phyloP scores from a whole-genome alignment of 2,797 vertebrate species.

The Gobionotothen gibberifrons region DNA sequence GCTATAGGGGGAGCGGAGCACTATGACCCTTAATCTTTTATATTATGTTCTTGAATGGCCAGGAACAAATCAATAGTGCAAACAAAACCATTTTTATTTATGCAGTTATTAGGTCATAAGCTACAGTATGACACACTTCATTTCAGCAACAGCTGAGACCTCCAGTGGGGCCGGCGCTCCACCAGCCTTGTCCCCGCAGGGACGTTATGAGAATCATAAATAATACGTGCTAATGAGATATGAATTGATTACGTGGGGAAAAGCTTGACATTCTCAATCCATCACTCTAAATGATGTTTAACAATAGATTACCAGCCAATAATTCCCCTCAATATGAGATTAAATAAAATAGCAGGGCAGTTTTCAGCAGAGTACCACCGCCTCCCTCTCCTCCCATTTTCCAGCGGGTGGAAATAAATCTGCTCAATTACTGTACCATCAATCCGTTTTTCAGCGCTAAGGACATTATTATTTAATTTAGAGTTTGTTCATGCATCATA shows the following conservation, averaged over 20 bases:
- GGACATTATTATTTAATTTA: conserved; percentile 99
- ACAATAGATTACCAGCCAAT: conserved; percentile 95
- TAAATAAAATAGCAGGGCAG: conserved; percentile 95
- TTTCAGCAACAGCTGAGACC: conserved; percentile 94
- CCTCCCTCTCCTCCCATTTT: conserved; percentile 76
- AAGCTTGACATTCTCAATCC: conserved; percentile 92
- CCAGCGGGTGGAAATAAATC: conserved; percentile 93
- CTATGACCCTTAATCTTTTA: conserved; percentile 77
- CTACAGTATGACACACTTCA: conserved; percentile 99
- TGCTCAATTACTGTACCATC: conserved; percentile 94
- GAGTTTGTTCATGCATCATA: conserved; percentile 96
- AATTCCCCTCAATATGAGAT: conserved; percentile 95
- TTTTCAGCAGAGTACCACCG: conserved; percentile 88
- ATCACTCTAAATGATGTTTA: conserved; percentile 98
- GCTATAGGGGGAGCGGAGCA: conserved; percentile 60
- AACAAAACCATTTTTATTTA: conserved; percentile 94
- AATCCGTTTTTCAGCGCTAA: conserved; percentile 95
- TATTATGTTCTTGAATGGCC: conserved; percentile 87
- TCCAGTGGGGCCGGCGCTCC: conserved; percentile 68
- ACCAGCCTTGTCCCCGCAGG: conserved; percentile 80
- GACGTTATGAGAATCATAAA: conserved; percentile 96
- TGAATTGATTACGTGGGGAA: conserved; percentile 95
- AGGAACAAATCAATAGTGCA: conserved; percentile 90
- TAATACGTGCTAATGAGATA: conserved; percentile 98
- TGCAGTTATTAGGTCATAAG: conserved; percentile 99